These are phyloP conservation scores for Pectinophora gossypiella DNA, from an alignment of 1,140 invertebrate genomes.

Conservation along the genomic window DNA sequence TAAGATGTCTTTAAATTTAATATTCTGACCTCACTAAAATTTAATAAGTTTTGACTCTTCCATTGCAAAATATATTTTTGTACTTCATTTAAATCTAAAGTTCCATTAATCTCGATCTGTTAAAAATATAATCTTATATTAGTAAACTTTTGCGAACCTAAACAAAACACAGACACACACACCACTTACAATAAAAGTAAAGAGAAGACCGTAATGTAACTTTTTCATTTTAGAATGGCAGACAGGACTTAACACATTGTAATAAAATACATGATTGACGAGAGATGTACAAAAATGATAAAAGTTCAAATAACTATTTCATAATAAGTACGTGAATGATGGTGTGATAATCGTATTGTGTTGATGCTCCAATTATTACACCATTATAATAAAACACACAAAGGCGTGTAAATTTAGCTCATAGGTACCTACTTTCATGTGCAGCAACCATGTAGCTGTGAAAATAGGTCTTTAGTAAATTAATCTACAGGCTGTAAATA, in stretches of 20 bases:
- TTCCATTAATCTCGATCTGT: slow-evolving; percentile 43
- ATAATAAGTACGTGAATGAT: no score
- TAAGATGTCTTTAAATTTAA: neutral
- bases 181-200: slow-evolving; percentile 45
- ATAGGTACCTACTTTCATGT: no score
- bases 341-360: no score
- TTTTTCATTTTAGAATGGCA: slow-evolving; percentile 26
- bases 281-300: neutral
- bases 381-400: no score
- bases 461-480: no score
- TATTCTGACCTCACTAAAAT: slow-evolving; percentile 56
- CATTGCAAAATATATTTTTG: slow-evolving; percentile 59
- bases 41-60: slow-evolving; percentile 48
- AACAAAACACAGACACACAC: no score
- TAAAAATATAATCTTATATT: slow-evolving; percentile 5
- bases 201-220: slow-evolving; percentile 26
- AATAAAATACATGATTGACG: neutral
- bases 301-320: no score
- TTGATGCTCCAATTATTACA: no score
- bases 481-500: no score
- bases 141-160: neutral
- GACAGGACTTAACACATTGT: neutral
- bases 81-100: slow-evolving; percentile 54
- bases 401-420: no score
- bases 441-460: no score